Percentiles rank a stretch among this genome's conserved stretches.
Conservation (phyloP, 2,113 vertebrate species). For the Gracilinanus agilis region DNA sequence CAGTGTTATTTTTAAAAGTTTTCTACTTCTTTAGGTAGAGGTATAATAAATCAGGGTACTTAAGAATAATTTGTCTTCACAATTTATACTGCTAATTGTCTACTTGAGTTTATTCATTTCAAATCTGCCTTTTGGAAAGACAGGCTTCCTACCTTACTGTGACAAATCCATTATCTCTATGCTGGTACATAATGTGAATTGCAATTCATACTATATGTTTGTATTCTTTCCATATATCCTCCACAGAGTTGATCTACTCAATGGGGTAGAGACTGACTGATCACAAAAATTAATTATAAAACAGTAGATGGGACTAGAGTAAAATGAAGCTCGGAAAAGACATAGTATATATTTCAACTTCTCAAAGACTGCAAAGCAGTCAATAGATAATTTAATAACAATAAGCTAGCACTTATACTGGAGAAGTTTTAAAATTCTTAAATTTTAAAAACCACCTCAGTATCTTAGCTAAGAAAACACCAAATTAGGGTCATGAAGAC, state of each 20-base stretch:
- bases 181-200: not conserved
- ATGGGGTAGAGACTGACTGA: not conserved
- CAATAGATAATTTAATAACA: constrained; percentile 27
- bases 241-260: not conserved
- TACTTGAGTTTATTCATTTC: constrained; percentile 41
- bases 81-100: not conserved
- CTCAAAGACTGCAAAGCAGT: constrained; percentile 37
- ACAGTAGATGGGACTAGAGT: not conserved
- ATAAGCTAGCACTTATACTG: not conserved
- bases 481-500: too few species aligned
- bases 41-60: constrained; percentile 19
- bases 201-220: not conserved
- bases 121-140: constrained; percentile 43
- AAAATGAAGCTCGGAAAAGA: not conserved
- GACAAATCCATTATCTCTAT: not conserved
- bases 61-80: not conserved
- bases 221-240: not conserved
- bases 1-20: constrained; percentile 27
- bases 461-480: too few species aligned
- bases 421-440: too few species aligned
- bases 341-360: constrained; percentile 29
- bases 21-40: constrained; percentile 10
- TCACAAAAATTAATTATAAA: constrained; percentile 46
- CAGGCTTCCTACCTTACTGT: constrained; percentile 12
- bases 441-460: too few species aligned